A percentile compares a stretch with the other conserved stretches of the same genome.
Evolutionary conservation across 2,888 invertebrate species (phyloP).

Genomic region (Lomographa bimaculata): DNA sequence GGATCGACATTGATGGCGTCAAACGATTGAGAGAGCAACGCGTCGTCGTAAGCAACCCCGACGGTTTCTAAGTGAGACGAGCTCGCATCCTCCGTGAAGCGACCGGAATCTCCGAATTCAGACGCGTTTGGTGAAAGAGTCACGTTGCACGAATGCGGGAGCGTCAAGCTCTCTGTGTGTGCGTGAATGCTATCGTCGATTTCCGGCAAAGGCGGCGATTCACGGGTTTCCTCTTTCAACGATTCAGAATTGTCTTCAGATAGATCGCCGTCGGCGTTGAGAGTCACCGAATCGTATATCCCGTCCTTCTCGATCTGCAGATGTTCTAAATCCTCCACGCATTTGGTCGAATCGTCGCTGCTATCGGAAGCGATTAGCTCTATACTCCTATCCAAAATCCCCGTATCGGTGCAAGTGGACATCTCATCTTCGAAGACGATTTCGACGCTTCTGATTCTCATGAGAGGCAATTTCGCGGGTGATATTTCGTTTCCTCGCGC

Average conservation of each 20-base stretch:
- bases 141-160: conserved; percentile 49
- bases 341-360: conserved; percentile 75
- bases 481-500: conserved; percentile 72
- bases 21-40: conserved; percentile 66
- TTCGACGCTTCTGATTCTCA: conserved; percentile 77
- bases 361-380: conserved; percentile 65
- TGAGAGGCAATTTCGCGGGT: conserved; percentile 71
- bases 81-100: conserved; percentile 69
- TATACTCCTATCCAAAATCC: conserved; percentile 61
- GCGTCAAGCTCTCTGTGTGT: conserved; percentile 47
- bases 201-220: conserved; percentile 40
- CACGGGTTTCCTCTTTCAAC: conserved; percentile 45
- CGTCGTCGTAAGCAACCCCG: conserved; percentile 60
- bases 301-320: conserved; percentile 55
- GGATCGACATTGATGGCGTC: conserved; percentile 63
- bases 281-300: conserved; percentile 61
- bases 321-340: conserved; percentile 68
- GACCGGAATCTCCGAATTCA: conserved; percentile 70
- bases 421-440: conserved; percentile 78
- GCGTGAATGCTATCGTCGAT: conserved; percentile 46
- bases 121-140: conserved; percentile 62
- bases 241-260: conserved; percentile 68
- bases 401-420: conserved; percentile 70
- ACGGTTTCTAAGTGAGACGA: conserved; percentile 61
- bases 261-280: conserved; percentile 68